Evolutionary conservation across 92 coral and sea anemone species (phyloP).

Genomic region (Phymanthus crucifer): DNA sequence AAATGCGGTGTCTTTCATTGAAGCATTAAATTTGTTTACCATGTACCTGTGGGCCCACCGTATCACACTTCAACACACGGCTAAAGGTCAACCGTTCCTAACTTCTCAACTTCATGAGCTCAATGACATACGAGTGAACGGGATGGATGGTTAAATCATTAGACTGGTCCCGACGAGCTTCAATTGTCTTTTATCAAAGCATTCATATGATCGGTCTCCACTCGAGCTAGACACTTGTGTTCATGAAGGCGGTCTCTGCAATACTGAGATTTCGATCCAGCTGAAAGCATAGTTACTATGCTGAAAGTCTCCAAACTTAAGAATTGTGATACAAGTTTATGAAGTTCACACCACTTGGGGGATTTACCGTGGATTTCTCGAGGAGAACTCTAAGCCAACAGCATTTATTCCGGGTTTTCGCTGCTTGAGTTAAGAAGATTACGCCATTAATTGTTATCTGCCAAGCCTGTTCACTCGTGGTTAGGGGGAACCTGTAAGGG

Average conservation of each 20-base stretch:
- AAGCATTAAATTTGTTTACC: conserved; percentile 13
- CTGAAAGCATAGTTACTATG: no score
- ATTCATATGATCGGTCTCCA: not conserved
- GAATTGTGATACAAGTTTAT: not conserved
- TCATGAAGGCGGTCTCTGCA: not conserved
- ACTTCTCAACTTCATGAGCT: conserved; percentile 38
- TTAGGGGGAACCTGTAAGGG: not conserved
- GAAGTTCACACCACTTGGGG: not conserved
- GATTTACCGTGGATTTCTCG: not conserved
- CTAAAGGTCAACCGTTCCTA: conserved; percentile 39
- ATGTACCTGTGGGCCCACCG: conserved; percentile 15
- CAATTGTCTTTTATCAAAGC: not conserved
- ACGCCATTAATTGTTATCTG: not conserved
- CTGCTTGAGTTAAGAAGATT: conserved; percentile 4
- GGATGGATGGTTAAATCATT: not conserved
- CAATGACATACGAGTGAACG: conserved; percentile 31
- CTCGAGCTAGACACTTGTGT: not conserved
- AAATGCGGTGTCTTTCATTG: conserved; percentile 38
- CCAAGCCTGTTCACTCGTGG: not conserved
- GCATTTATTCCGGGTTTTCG: not conserved
- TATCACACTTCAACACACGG: conserved; percentile 37
- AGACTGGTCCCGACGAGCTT: not conserved
- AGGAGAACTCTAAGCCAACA: not conserved
- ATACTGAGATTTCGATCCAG: not conserved
- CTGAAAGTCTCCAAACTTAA: not conserved